Base-by-base conservation (phyloP, 2,797 vertebrate genomes). In the Argya squamiceps region DNA sequence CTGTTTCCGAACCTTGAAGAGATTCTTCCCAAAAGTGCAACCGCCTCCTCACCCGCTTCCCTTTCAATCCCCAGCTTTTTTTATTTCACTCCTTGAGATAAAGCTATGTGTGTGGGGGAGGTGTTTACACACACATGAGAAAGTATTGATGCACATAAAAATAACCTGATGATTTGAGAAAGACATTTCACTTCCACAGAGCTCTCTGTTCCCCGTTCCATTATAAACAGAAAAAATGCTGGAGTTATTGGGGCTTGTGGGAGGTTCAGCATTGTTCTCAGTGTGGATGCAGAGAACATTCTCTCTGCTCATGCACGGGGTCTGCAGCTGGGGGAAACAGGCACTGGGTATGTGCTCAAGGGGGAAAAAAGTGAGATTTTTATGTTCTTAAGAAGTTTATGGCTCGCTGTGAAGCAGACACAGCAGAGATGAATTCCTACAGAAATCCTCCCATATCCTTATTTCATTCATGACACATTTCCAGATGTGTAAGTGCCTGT, bases 1-100 rank as follows among this genome's bases (percentile, higher is more conserved):
- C 76, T 71, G 68, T 59, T 97, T 95, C 94, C 0, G 7, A 94
- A 94, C 96, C 95, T 83, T 76, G 69, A 88, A 89, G 74, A 76
- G 70, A 88, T 69, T 82, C 89, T 92, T 93, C 88, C 90, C 43
- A 90, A 96, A 96, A 93, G 83, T 10, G 2, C 91, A 95, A 29
- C 90, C 75, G 0, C 86, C 88, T 67, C 91, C 85, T 89, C 37
- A 2, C 80, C 67, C 43, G 9, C 65, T 88, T 82, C 77, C 44
- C 43, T 93, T 89, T 85, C 92, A 47, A 8, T 88, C 75, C 24
- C 23, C 39, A 46, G 75, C 74, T 94, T 79, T 84, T 95, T 93
- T 94, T 91, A 47, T 91, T 76, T 60, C 76, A 49, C 64, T 90
- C 47, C 70, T 76, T 49, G 79, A 94, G 53, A 44, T 59, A 86